A percentile compares a stretch with the other conserved stretches of the same genome.
phyloP scores from a whole-genome alignment of 2,888 invertebrate species.

The Lucinisca nassula region DNA sequence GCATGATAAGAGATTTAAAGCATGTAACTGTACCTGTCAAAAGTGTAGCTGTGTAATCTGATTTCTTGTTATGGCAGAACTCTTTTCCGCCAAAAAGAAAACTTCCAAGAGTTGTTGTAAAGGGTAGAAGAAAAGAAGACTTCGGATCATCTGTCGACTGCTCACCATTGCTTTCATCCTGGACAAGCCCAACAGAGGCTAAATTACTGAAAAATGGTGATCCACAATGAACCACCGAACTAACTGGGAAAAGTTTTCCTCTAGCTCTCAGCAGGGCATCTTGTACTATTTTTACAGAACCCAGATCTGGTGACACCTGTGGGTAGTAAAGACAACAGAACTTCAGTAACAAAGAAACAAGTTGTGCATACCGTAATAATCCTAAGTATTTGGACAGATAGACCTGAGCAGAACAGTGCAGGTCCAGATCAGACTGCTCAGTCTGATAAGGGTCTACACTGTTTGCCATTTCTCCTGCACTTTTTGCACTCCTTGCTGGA shows the following conservation, averaged over 20 bases:
- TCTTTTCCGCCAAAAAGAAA: background rate
- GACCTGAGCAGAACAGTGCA: no score
- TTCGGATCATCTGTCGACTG: background rate
- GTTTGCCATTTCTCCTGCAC: no score
- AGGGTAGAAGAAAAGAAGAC: conserved; percentile 28
- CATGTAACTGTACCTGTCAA: background rate
- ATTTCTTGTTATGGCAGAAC: background rate
- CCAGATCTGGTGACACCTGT: conserved; percentile 52
- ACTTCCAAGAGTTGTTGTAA: conserved; percentile 25
- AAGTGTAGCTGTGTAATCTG: background rate
- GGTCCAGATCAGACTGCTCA: no score
- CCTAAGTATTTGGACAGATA: no score
- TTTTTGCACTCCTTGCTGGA: no score
- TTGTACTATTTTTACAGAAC: conserved; percentile 65
- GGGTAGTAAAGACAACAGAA: conserved; percentile 4
- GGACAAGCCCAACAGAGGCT: background rate
- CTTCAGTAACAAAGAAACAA: no score
- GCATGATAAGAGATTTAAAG: no score
- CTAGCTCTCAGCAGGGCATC: conserved; percentile 66
- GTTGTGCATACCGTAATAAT: no score
- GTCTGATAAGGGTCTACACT: no score
- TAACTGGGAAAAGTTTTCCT: conserved; percentile 69
- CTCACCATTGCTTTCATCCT: background rate
- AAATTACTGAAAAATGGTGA: conserved; percentile 42
- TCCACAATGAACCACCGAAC: conserved; percentile 63